phyloP scores from a whole-genome alignment of 2,888 invertebrate species.

The Acrobasis consociella region DNA sequence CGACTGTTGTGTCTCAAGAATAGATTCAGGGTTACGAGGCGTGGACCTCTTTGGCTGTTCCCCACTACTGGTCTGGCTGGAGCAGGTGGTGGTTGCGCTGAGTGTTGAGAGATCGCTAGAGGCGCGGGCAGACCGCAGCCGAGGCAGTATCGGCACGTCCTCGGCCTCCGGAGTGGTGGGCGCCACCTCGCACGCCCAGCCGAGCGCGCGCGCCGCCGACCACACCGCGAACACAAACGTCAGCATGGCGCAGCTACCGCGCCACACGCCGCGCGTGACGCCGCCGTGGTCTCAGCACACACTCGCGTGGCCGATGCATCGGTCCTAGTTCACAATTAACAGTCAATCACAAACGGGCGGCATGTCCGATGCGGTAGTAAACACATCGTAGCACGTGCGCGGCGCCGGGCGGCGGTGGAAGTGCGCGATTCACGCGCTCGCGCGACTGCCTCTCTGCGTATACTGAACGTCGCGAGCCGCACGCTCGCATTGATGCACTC shows the following conservation, averaged over 20 bases:
- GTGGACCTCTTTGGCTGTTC: conserved; percentile 74
- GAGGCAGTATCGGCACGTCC: conserved; percentile 69
- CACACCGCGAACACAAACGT: conserved; percentile 85
- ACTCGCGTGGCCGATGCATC: conserved; percentile 57
- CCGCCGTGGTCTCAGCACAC: conserved; percentile 57
- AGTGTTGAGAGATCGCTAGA: conserved; percentile 78
- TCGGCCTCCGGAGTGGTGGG: conserved; percentile 65
- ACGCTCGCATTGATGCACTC: conserved; percentile 57
- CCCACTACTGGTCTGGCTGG: conserved; percentile 74
- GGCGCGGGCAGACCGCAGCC: conserved; percentile 75
- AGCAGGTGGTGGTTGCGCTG: conserved; percentile 76
- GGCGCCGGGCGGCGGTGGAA: conserved; percentile 33
- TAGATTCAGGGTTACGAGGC: conserved; percentile 30
- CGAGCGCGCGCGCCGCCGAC: conserved; percentile 84
- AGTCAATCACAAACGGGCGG: conserved; percentile 41
- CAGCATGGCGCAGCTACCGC: conserved; percentile 78
- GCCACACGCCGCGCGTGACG: conserved; percentile 57
- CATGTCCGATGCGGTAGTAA: conserved; percentile 37
- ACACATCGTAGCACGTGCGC: conserved; percentile 57
- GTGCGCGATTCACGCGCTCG: conserved; percentile 64
- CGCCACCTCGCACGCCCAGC: conserved; percentile 63
- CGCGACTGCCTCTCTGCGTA: conserved; percentile 65
- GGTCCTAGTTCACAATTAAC: conserved; percentile 43
- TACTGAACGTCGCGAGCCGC: conserved; percentile 53
- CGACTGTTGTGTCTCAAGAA: conserved; percentile 12